Evolutionary conservation across 2,797 vertebrate genomes (phyloP).

Genomic region (Chromis chromis): DNA sequence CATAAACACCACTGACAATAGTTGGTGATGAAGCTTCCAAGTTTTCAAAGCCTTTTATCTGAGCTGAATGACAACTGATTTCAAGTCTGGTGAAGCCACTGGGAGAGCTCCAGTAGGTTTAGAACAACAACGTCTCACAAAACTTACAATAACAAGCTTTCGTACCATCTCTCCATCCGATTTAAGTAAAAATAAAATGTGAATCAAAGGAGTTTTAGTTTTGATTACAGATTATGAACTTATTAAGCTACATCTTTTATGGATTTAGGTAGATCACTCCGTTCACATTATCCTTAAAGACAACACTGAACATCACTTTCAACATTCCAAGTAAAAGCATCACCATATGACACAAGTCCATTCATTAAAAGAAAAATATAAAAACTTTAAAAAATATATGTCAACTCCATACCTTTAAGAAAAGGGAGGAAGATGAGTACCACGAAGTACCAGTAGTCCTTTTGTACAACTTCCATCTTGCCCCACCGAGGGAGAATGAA

Average conservation of each 20-base stretch:
- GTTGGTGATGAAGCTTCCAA: constrained; percentile 60
- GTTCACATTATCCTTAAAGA: background rate
- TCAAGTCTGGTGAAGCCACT: constrained; percentile 36
- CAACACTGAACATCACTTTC: background rate
- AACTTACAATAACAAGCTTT: constrained; percentile 35
- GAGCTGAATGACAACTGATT: constrained; percentile 62
- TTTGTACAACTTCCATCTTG: constrained; percentile 87
- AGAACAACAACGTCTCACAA: constrained; percentile 40
- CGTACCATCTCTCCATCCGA: background rate
- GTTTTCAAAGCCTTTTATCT: constrained; percentile 59
- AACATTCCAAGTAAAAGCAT: background rate
- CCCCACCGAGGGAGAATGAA: constrained; percentile 83
- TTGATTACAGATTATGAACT: background rate
- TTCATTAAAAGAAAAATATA: background rate
- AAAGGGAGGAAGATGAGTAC: constrained; percentile 82
- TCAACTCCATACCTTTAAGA: constrained; percentile 80
- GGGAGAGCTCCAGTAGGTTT: constrained; percentile 44
- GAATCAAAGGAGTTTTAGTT: background rate
- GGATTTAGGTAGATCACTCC: background rate
- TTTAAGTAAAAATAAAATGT: background rate
- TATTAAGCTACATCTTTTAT: background rate
- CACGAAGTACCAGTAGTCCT: constrained; percentile 87
- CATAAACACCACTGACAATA: constrained; percentile 61
- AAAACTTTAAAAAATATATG: background rate
- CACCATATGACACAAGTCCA: background rate